Evolutionary conservation across 2,113 vertebrate genomes (phyloP), one percentile per base, ranked within the genome.

Genomic region (Steatornis caripensis): DNA sequence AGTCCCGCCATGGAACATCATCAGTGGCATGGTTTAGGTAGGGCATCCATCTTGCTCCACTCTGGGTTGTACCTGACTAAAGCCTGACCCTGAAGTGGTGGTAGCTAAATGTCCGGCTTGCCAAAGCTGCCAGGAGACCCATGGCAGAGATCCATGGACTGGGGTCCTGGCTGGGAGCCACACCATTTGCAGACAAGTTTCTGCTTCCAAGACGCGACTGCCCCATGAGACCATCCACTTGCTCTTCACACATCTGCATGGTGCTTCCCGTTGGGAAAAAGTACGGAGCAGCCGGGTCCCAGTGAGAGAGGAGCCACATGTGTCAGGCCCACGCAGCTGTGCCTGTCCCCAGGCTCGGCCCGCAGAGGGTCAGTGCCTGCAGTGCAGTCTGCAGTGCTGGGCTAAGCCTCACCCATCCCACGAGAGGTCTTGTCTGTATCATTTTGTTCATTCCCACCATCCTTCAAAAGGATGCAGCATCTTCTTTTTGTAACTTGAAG

Each of bases 1-100:
- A 0, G 7, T 43, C 1, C 15, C 13, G 23, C 12, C 32, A 58
- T 20, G 9, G 24, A 72, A 64, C 1, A 0, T 26, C 22, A 81
- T 46, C 60, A 48, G 39, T 5, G 5, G 18, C 2, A 5, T 27
- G 3, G 43, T 77, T 87, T 29, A 82, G 57, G 48, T 11, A 68
- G 45, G 23, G 10, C 55, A 49, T 58, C 60, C 9, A 10, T 53
- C 51, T 43, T 45, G 43, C 30, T 21, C n/a, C 12, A 2, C 36
- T 20, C 51, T 32, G 65, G 58, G 43, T 79, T 68, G 15, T 75
- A 41, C 19, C 71, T 57, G 49, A 34, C 51, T 46, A 51, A 66
- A 62, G 24, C 18, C 41, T 62, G 78, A 37, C 51, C 41, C 20
- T 22, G 6, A 70, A 80, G 53, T 6, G 45, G 45, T 5, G 0